Conservation (phyloP, 2,797 vertebrate species). For the Adelosebastes latens region DNA sequence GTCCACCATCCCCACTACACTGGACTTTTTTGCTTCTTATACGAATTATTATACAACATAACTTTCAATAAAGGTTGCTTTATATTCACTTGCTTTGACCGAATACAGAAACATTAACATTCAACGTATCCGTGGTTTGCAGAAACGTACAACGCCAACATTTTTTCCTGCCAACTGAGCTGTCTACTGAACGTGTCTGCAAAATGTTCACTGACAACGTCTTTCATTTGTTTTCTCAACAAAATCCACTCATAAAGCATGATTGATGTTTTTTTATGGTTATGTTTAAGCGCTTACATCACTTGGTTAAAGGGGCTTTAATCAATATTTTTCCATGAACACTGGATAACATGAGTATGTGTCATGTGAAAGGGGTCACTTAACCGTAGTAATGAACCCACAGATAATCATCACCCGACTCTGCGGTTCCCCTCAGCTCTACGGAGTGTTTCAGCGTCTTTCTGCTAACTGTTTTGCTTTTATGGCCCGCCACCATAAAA, state of each 20-base stretch:
- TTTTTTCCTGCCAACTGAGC: background rate
- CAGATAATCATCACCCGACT: background rate
- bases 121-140: background rate
- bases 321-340: background rate
- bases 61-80: too few relatives aligned
- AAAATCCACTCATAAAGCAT: background rate
- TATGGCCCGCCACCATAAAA: background rate
- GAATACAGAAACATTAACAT: fast-evolving
- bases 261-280: background rate
- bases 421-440: background rate
- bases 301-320: background rate
- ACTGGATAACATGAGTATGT: background rate
- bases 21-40: too few relatives aligned
- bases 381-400: background rate
- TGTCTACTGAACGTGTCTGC: background rate
- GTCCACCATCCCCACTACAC: too few relatives aligned
- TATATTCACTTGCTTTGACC: background rate
- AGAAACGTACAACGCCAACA: background rate
- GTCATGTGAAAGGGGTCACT: background rate
- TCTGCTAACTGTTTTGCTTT: background rate
- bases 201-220: background rate
- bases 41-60: too few relatives aligned
- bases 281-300: background rate
- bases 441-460: background rate
- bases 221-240: background rate